phyloP scores from a whole-genome alignment of 1,140 invertebrate genomes.

The Orchesella cincta region DNA sequence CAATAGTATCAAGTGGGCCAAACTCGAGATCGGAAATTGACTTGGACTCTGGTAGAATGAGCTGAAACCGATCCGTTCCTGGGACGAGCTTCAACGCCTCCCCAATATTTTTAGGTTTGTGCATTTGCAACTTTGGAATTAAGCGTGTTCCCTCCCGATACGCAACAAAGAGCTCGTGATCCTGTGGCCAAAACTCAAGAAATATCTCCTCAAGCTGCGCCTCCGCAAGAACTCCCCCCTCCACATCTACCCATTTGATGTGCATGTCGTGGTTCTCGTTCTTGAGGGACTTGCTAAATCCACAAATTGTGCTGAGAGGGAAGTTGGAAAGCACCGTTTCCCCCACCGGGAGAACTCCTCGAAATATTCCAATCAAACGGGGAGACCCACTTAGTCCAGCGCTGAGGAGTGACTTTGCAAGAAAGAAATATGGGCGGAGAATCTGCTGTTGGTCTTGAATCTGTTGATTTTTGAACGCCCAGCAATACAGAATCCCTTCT shows the following conservation, averaged over 20 bases:
- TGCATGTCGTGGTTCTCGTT: background rate
- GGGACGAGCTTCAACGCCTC: background rate
- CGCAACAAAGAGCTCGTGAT: background rate
- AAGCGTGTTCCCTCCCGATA: background rate
- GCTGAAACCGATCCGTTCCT: background rate
- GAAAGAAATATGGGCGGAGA: background rate
- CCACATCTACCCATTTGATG: background rate
- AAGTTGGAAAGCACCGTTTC: background rate
- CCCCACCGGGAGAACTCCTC: background rate
- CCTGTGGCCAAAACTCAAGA: background rate
- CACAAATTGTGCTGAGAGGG: background rate
- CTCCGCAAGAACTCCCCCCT: background rate
- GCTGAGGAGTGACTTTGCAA: background rate
- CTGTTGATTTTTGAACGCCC: background rate
- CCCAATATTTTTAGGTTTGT: background rate
- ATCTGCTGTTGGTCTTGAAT: background rate
- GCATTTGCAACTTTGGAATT: background rate
- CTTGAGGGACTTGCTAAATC: background rate
- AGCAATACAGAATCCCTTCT: conserved; percentile 30
- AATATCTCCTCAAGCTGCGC: background rate
- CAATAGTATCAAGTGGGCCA: background rate
- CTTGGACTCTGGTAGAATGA: background rate
- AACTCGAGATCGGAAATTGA: background rate
- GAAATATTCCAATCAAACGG: background rate
- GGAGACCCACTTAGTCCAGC: background rate